A percentile compares a stretch with the other conserved stretches of the same genome.
These are phyloP conservation scores for Scleropages formosus DNA, from an alignment of 2,797 vertebrate species.

Conservation along the genomic window DNA sequence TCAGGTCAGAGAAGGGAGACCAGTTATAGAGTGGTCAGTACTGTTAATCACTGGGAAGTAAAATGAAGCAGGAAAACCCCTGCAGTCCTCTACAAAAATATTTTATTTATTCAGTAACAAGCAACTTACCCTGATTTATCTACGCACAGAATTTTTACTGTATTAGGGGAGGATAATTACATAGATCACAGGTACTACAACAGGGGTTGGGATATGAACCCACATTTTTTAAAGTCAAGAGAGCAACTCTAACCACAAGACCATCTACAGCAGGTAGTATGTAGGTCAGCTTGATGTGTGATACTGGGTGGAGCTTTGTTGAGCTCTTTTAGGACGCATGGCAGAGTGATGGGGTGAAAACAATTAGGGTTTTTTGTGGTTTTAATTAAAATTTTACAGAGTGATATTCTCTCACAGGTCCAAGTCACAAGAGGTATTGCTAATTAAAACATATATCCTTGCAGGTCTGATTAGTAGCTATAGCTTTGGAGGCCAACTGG, in stretches of 20 bases:
- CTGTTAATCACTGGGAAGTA: not conserved
- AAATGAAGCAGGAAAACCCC: too few species aligned
- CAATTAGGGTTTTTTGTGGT: conserved; percentile 83
- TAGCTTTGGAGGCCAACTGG: conserved; percentile 58
- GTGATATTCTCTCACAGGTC: conserved; percentile 78
- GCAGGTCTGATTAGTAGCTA: conserved; percentile 74
- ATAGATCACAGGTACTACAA: too few species aligned
- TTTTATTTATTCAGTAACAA: too few species aligned
- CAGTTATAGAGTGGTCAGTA: not conserved
- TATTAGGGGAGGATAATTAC: too few species aligned
- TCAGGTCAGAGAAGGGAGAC: not conserved
- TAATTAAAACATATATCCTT: conserved; percentile 87
- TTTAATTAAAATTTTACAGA: conserved; percentile 92
- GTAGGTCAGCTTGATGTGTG: conserved; percentile 48
- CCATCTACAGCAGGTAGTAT: conserved; percentile 30
- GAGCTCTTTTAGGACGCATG: conserved; percentile 70
- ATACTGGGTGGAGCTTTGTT: conserved; percentile 40
- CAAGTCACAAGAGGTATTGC: conserved; percentile 78
- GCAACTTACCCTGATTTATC: too few species aligned
- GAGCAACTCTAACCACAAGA: too few species aligned
- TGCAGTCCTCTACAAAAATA: too few species aligned
- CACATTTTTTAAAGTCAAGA: too few species aligned
- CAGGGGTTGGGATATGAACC: too few species aligned
- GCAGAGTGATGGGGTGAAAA: conserved; percentile 76
- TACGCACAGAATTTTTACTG: too few species aligned